These are phyloP conservation scores for Menidia menidia DNA, from an alignment of 2,797 vertebrate genomes.

Conservation along the genomic window DNA sequence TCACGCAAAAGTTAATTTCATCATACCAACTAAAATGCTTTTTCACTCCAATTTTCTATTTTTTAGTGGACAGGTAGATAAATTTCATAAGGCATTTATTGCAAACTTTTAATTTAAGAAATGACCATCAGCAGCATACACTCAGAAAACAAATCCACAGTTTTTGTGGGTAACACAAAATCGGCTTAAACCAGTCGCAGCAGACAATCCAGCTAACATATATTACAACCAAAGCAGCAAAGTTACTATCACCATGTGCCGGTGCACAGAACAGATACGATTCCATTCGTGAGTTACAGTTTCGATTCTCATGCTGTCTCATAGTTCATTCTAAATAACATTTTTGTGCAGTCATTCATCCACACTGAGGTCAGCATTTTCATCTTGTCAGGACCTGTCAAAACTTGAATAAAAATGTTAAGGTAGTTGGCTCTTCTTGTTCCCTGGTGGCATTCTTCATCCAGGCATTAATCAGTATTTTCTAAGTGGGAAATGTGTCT, in stretches of 20 bases:
- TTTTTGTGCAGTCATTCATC: constrained; percentile 29
- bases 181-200: background rate
- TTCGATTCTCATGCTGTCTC: constrained; percentile 16
- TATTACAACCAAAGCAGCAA: constrained; percentile 3
- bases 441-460: constrained; percentile 39
- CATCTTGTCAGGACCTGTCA: constrained; percentile 46
- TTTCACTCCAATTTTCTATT: constrained; percentile 12
- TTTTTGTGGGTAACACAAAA: background rate
- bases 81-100: constrained; percentile 17
- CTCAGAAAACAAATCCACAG: background rate
- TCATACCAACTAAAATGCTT: background rate
- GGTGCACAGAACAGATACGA: constrained; percentile 11
- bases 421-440: constrained; percentile 50
- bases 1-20: background rate
- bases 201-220: background rate
- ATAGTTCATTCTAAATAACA: constrained; percentile 4
- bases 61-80: constrained; percentile 6
- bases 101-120: constrained; percentile 13
- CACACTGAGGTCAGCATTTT: constrained; percentile 39
- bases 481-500: constrained; percentile 36
- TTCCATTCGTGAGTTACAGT: constrained; percentile 2
- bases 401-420: constrained; percentile 53
- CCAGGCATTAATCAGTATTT: constrained; percentile 28
- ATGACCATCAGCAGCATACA: background rate
- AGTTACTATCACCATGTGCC: background rate